phyloP scores from a whole-genome alignment of 2,797 vertebrate genomes.

The Coendou prehensilis region DNA sequence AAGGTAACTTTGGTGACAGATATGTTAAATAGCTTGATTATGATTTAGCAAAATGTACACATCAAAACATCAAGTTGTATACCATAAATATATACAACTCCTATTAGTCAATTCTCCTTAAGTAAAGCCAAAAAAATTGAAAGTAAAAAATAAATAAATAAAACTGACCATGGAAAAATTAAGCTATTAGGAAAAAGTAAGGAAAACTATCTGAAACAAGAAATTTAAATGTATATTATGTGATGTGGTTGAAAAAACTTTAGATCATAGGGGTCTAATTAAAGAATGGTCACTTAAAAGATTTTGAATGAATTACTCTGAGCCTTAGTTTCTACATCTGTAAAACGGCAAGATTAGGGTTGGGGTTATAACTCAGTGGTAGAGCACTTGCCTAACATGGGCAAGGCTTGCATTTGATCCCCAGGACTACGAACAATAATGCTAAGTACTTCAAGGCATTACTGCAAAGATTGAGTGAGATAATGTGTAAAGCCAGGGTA shows the following conservation, averaged over 20 bases:
- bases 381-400: not conserved
- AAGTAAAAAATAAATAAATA: not conserved
- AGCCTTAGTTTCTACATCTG: slow-evolving; percentile 14
- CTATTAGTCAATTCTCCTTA: not conserved
- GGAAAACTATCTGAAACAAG: not conserved
- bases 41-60: not conserved
- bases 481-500: not conserved
- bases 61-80: not conserved
- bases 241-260: not conserved
- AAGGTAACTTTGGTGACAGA: not conserved
- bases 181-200: slow-evolving; percentile 27
- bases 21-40: not conserved
- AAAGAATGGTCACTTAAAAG: not conserved
- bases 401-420: not conserved
- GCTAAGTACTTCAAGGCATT: not conserved
- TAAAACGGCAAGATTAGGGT: not conserved
- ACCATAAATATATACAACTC: not conserved
- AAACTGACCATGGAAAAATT: not conserved
- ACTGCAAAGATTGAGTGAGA: not conserved
- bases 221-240: not conserved
- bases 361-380: not conserved
- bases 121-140: not conserved
- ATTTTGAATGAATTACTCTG: not conserved
- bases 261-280: not conserved
- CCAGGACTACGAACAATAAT: not conserved